Conservation (phyloP, 2,888 invertebrate species). For the Campaea margaritaria region DNA sequence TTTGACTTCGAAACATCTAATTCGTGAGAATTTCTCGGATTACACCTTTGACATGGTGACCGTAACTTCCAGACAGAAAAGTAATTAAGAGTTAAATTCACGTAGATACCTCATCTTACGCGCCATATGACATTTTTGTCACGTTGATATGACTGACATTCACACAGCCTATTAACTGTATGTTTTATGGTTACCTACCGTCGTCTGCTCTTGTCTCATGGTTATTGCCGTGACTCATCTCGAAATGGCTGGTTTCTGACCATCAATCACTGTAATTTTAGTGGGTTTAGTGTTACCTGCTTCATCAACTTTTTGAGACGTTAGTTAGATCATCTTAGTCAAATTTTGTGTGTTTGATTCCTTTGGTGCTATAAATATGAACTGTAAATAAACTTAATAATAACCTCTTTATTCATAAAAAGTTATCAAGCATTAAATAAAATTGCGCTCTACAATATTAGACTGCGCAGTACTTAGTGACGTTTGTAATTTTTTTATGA, state of each 20-base stretch:
- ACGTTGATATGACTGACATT: conserved; percentile 53
- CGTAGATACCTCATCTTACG: conserved; percentile 50
- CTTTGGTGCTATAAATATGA: not conserved
- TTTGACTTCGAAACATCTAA: conserved; percentile 35
- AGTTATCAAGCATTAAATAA: too few relatives aligned
- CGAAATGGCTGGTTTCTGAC: conserved; percentile 41
- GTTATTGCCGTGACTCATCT: conserved; percentile 63
- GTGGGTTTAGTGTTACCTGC: conserved; percentile 31
- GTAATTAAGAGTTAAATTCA: conserved; percentile 69
- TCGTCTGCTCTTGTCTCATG: conserved; percentile 39
- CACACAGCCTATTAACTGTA: conserved; percentile 71
- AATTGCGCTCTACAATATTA: too few relatives aligned
- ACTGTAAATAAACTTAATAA: too few relatives aligned
- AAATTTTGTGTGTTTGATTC: not conserved
- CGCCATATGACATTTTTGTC: conserved; percentile 42
- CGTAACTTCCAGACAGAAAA: conserved; percentile 52
- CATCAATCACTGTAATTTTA: conserved; percentile 43
- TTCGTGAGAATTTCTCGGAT: conserved; percentile 61
- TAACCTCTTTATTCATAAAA: too few relatives aligned
- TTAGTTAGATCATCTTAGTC: conserved; percentile 2
- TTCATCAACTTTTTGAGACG: conserved; percentile 31
- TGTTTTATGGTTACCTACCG: conserved; percentile 42
- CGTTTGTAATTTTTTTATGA: too few relatives aligned
- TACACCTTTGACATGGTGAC: conserved; percentile 70
- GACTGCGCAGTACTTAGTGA: too few relatives aligned